Conservation (phyloP, 2,888 invertebrate species). For the Xanthorhoe designata region DNA sequence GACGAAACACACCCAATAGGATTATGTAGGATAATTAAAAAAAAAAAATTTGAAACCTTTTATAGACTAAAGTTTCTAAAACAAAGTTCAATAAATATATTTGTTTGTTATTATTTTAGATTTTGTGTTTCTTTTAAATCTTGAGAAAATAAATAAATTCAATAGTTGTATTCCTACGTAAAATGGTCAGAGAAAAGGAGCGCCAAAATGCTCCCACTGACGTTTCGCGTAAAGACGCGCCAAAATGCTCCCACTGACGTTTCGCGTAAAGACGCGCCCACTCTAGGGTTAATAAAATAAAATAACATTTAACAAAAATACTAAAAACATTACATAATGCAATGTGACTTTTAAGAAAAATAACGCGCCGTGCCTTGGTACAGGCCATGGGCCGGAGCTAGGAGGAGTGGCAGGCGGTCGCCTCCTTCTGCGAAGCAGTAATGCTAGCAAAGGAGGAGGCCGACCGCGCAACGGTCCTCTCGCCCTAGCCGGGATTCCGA, state of each 20-base stretch:
- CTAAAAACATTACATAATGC: no score
- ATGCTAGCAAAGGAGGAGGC: not conserved
- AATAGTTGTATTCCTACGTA: not conserved
- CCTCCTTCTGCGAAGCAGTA: conserved; percentile 1
- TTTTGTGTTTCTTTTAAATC: not conserved
- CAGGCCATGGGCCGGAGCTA: no score
- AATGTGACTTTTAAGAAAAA: no score
- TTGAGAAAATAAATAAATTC: not conserved
- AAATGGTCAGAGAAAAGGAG: not conserved
- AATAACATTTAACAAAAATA: no score
- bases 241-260: not conserved
- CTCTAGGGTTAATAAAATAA: no score
- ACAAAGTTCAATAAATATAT: not conserved
- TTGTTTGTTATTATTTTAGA: not conserved
- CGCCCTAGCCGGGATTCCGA: not conserved
- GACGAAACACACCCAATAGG: not conserved
- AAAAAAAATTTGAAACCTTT: not conserved
- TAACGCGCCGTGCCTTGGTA: no score
- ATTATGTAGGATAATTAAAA: no score
- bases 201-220: not conserved
- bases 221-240: not conserved
- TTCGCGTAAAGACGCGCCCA: not conserved
- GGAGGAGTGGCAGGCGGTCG: not conserved
- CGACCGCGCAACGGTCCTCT: no score
- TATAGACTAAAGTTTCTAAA: not conserved